These are phyloP conservation scores for Notocelia uddmanniana DNA, from an alignment of 2,888 invertebrate species.

Conservation along the genomic window DNA sequence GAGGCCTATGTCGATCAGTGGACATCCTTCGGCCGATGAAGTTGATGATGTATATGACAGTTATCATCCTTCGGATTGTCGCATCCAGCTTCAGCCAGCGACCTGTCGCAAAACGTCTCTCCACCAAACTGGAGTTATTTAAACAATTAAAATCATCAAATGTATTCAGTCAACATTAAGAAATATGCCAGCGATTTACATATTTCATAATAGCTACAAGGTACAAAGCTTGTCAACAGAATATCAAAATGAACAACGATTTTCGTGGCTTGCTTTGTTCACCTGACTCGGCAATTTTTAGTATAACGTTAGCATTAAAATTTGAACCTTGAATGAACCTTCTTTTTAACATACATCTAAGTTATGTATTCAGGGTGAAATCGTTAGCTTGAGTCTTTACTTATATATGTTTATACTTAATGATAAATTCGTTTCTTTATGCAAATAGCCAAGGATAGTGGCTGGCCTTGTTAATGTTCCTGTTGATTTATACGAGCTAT, in stretches of 20 bases:
- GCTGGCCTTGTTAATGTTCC: slow-evolving; percentile 20
- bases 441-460: slow-evolving; percentile 18
- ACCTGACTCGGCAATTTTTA: neutral
- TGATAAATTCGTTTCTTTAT: slow-evolving; percentile 12
- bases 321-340: too few species aligned
- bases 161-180: too few species aligned
- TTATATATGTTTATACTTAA: neutral
- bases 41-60: too few species aligned
- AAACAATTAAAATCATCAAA: too few species aligned
- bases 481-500: slow-evolving; percentile 33
- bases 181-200: too few species aligned
- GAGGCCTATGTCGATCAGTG: too few species aligned
- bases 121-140: too few species aligned
- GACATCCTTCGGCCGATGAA: too few species aligned
- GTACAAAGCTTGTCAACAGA: neutral
- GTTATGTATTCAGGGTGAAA: neutral
- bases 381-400: neutral
- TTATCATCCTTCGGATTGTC: too few species aligned
- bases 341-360: too few species aligned
- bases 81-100: too few species aligned
- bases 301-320: neutral
- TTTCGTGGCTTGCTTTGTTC: neutral
- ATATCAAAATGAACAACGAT: neutral
- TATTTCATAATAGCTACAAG: neutral
- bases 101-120: too few species aligned